Evolutionary conservation across 2,888 invertebrate species (phyloP), one percentile per base, ranked within the genome.

Genomic region (Ophonus ardosiacus): DNA sequence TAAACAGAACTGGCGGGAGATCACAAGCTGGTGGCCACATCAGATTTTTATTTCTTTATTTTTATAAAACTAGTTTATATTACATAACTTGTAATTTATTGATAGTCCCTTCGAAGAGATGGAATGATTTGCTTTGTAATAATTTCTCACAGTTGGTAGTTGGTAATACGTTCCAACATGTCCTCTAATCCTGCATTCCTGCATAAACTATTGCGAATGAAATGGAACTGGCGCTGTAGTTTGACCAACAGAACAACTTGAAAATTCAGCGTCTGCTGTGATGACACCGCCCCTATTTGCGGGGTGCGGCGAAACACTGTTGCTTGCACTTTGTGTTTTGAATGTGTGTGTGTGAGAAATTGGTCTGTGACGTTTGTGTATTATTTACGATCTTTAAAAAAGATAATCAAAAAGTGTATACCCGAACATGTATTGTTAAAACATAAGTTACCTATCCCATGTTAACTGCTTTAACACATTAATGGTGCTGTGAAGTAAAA

Each of bases 261-360:
- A 74, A 74, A 43, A 74, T 61, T 61, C 63, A 80, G 80, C 57
- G 31, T 82, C 31, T 81, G 15, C 24, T 84, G 65, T 71, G 18
- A 84, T 85, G 85, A 85, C 80, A 85, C 63, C 84, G 85, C 68
- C 79, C 79, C 65, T 85, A 80, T 80, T 68, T 68, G 80, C 80
- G 79, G 85, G 85, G 85, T 85, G 85, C 85, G 85, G 85, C 85
- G 71, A 79, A 71, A 80, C 76, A 84, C 85, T 84, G 84, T 84
- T 84, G 84, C 84, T 78, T 84, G 74, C 61, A 83, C 59, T 83
- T 78, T 84, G 78, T 84, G 63, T 43, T 84, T 24, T 85, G 68
- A 78, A 68, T 84, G 71, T 81, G n/a, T 68, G 81, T 57, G 78
- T 68, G 68, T 68, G 65, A 68, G 80, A 38, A 80, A 85, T 68